Evolutionary conservation across 2,113 vertebrate species (phyloP).

Genomic region (Prinia subflava): DNA sequence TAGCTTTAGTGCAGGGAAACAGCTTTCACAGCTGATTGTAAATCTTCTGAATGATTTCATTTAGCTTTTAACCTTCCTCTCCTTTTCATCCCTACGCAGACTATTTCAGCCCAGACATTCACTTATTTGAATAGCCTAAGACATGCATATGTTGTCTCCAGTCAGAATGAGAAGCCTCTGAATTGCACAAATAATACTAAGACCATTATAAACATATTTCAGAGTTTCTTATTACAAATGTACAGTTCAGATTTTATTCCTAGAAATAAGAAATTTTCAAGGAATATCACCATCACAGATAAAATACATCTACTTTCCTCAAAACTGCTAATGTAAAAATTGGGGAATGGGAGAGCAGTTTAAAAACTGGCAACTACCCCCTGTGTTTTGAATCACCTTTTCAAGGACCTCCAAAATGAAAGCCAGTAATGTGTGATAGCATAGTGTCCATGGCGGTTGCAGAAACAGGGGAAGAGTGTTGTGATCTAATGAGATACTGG

Average conservation of each 20-base stretch:
- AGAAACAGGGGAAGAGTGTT: background rate
- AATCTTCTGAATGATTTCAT: slow-evolving; percentile 54
- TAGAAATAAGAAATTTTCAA: background rate
- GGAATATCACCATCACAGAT: background rate
- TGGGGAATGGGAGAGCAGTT: background rate
- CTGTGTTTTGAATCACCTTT: background rate
- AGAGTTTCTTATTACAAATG: background rate
- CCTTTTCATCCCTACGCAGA: background rate
- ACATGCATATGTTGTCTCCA: background rate
- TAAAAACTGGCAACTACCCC: background rate
- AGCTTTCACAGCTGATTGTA: slow-evolving; percentile 43
- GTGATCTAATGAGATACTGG: background rate
- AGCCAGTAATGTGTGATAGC: background rate
- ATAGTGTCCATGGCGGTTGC: background rate
- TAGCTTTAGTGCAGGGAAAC: slow-evolving; percentile 38
- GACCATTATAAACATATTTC: background rate
- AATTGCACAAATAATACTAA: background rate
- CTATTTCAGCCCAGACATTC: background rate
- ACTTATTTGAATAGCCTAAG: slow-evolving; percentile 24
- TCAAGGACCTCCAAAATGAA: background rate
- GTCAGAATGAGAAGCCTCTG: background rate
- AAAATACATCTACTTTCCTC: background rate
- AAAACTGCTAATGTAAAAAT: background rate
- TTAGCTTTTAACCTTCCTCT: slow-evolving; percentile 58
- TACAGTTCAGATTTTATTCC: background rate